phyloP scores from a whole-genome alignment of 2,797 vertebrate species.

The Manis pentadactyla region DNA sequence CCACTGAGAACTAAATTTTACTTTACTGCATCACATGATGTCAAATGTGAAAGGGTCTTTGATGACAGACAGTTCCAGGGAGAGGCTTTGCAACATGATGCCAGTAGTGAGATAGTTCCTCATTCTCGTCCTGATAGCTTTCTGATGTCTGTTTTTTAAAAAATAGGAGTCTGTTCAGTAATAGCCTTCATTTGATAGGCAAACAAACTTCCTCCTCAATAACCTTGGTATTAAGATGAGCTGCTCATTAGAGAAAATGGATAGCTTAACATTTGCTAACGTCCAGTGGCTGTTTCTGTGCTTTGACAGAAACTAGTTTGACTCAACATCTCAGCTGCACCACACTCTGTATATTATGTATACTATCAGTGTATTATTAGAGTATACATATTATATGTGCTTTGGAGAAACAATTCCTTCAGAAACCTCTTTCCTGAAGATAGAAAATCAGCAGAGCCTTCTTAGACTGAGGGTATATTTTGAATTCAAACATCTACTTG shows the following conservation, averaged over 20 bases:
- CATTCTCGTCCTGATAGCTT: not conserved
- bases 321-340: not conserved
- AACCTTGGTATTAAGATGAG: not conserved
- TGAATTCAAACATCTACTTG: constrained; percentile 72
- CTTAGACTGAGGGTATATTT: constrained; percentile 54
- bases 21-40: not conserved
- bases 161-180: not conserved
- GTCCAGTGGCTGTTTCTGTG: not conserved
- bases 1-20: not conserved
- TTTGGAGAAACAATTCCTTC: constrained; percentile 46
- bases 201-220: not conserved
- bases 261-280: not conserved
- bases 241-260: not conserved
- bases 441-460: constrained; percentile 22
- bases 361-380: not conserved
- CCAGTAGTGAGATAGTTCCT: not conserved
- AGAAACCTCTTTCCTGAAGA: constrained; percentile 35
- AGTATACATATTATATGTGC: too few species aligned
- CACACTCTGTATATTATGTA: not conserved
- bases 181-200: not conserved
- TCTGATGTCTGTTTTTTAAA: not conserved
- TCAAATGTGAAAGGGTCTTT: not conserved
- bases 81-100: not conserved
- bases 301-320: not conserved
- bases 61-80: not conserved